These are phyloP conservation scores for Esox lucius DNA, from an alignment of 2,797 vertebrate genomes.

Conservation along the genomic window DNA sequence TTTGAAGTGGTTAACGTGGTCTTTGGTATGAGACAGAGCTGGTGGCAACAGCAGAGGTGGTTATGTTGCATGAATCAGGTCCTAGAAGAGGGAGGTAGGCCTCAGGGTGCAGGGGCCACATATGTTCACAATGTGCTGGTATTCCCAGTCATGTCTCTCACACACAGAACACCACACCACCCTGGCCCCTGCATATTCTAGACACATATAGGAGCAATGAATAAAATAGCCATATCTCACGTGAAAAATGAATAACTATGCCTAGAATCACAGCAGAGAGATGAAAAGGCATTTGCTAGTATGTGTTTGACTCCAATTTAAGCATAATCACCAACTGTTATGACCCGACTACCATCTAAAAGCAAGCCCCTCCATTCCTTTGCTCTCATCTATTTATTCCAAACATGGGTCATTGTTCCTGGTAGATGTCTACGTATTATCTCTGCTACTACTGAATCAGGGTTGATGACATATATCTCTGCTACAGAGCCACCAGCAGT, in stretches of 20 bases:
- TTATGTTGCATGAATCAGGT: background rate
- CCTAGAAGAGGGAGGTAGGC: background rate
- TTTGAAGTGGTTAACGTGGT: background rate
- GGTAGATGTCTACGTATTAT: constrained; percentile 45
- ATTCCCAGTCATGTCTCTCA: constrained; percentile 75
- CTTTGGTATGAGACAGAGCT: background rate
- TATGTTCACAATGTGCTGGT: constrained; percentile 54
- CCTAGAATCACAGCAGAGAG: constrained; percentile 43
- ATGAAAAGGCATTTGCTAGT: constrained; percentile 42
- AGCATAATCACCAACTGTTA: constrained; percentile 63
- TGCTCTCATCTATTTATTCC: constrained; percentile 22
- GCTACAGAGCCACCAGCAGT: constrained; percentile 21
- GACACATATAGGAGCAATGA: constrained; percentile 70
- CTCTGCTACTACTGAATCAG: constrained; percentile 40
- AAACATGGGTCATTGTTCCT: constrained; percentile 15
- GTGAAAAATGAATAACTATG: constrained; percentile 57
- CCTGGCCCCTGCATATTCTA: constrained; percentile 66
- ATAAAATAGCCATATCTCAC: constrained; percentile 62
- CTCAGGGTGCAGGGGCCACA: constrained; percentile 16
- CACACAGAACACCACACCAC: constrained; percentile 49
- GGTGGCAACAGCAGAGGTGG: background rate
- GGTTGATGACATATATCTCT: constrained; percentile 42
- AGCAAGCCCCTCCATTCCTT: constrained; percentile 38
- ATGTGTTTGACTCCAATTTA: constrained; percentile 47
- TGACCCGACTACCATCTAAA: constrained; percentile 48